Evolutionary conservation across 2,113 vertebrate species (phyloP), one percentile per base, ranked within the genome.

Genomic region (Microtus montanus): DNA sequence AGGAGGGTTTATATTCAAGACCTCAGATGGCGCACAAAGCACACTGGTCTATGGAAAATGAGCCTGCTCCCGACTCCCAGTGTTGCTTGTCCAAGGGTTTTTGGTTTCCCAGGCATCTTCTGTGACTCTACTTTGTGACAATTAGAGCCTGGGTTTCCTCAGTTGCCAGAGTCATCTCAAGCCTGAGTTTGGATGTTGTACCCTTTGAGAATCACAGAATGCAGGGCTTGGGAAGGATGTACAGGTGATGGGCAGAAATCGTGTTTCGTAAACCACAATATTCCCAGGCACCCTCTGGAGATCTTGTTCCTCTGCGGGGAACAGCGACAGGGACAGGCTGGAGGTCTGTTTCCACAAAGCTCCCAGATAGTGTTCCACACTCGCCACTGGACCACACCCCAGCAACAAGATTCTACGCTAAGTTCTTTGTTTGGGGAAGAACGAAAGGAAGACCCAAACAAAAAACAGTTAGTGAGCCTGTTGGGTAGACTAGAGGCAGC

Each of bases 1-100:
- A 95, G 95, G 94, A 98, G 97, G 71, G 96, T 98, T 97, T 97
- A 91, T 80, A 17, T 95, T 93, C 92, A 95, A 96, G 97, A 96
- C 91, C 97, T 96, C 95, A 96, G 78, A 93, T 96, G 94, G 97
- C 93, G 80, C 95, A 78, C 49, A 77, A n/a, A 79, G 19, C 33
- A 6, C 26, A 17, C 9, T 26, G 7, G 90, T 96, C 38, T 85
- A 97, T 95, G 96, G 97, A 96, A 98, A 97, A 97, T 3, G 89
- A 94, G 91, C 94, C 12, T 0, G 4, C 47, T 90, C 49, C 47
- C 33, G 3, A 0, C 41, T 83, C 90, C 89, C 61, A 89, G 15
- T 2, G 0, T 7, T 95, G 96, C 91, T 83, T 94, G 93, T 95
- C 96, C 47, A 30, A 85, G 41, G 95, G 86, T 33, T 94, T 97